Conservation (phyloP, 2,888 invertebrate species). For the Yponomeuta evonymella region DNA sequence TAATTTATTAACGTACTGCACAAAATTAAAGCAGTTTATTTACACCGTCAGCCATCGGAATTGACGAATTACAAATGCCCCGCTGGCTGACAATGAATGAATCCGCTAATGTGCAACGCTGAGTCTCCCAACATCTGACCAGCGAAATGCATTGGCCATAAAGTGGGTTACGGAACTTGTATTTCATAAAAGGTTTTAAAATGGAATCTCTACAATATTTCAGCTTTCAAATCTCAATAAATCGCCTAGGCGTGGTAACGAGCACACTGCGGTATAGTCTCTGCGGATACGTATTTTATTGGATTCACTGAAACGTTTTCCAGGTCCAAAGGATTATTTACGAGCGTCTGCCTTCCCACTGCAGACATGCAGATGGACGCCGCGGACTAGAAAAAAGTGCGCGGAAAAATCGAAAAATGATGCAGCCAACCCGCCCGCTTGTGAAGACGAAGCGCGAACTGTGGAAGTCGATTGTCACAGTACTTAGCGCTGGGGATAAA, state of each 20-base stretch:
- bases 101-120: constrained; percentile 8
- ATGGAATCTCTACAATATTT: constrained; percentile 72
- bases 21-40: too few relatives aligned
- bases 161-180: constrained; percentile 32
- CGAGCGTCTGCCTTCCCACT: constrained; percentile 66
- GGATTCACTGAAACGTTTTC: constrained; percentile 76
- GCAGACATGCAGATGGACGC: constrained; percentile 71
- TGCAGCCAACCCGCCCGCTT: too few relatives aligned
- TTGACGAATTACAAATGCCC: too few relatives aligned
- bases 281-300: constrained; percentile 77
- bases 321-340: constrained; percentile 74
- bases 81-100: too few relatives aligned
- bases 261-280: constrained; percentile 73
- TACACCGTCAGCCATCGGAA: too few relatives aligned
- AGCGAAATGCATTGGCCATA: neutral
- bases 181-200: constrained; percentile 68
- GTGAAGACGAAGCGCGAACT: too few relatives aligned
- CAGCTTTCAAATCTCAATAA: constrained; percentile 75
- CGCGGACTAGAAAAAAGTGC: neutral
- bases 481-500: too few relatives aligned
- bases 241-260: constrained; percentile 75
- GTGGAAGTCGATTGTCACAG: too few relatives aligned
- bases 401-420: too few relatives aligned
- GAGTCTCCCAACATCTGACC: neutral
- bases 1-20: too few relatives aligned